These are phyloP conservation scores for Aptenodytes patagonicus DNA, from an alignment of 2,113 vertebrate genomes.

Conservation along the genomic window DNA sequence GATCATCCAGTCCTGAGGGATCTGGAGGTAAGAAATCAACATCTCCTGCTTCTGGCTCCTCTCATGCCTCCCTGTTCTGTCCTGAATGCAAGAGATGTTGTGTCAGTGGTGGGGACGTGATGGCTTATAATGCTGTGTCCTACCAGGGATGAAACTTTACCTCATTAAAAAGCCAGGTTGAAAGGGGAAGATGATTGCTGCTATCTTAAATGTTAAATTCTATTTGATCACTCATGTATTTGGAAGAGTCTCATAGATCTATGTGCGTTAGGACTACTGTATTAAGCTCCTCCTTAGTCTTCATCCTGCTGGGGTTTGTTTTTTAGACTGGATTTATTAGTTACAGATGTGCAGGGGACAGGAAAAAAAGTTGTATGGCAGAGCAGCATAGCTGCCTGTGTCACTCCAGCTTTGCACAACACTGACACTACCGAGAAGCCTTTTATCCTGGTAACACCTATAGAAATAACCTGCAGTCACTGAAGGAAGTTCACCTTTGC, in stretches of 20 bases:
- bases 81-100: background rate
- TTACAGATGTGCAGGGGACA: background rate
- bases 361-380: background rate
- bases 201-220: background rate
- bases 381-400: background rate
- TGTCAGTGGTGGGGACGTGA: background rate
- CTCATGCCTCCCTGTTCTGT: background rate
- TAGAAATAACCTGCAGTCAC: background rate
- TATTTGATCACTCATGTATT: background rate
- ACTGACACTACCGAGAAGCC: background rate
- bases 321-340: background rate
- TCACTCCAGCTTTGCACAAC: background rate
- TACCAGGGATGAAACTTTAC: background rate
- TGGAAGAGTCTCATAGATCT: background rate
- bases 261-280: background rate
- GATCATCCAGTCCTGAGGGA: constrained; percentile 95
- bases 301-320: background rate
- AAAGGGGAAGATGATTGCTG: background rate
- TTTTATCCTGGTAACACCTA: background rate
- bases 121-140: background rate
- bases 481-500: background rate
- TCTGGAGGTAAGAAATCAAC: constrained; percentile 82
- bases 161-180: background rate
- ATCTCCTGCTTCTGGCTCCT: background rate
- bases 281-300: background rate